Conservation (phyloP, 2,797 vertebrate genomes). For the Argentina silus region DNA sequence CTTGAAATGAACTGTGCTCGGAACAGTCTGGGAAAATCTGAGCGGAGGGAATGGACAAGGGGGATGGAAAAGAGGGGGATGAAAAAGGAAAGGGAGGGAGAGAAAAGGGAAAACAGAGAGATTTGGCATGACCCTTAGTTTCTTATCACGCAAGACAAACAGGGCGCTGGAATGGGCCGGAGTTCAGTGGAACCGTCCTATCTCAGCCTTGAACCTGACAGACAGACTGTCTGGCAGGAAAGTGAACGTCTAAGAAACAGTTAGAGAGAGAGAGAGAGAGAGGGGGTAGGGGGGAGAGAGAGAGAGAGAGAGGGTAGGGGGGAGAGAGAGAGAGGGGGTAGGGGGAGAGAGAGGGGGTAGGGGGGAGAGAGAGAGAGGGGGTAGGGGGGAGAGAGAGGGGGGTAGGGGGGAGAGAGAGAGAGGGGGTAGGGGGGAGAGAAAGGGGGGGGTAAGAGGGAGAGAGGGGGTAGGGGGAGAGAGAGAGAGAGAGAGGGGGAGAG, state of each 20-base stretch:
- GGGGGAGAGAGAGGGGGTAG: no score
- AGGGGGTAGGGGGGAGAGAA: no score
- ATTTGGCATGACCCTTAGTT: slow-evolving; percentile 25
- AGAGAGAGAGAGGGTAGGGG: no score
- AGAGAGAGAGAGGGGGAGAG: no score
- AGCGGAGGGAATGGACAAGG: background rate
- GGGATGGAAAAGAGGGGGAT: background rate
- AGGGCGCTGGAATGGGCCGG: slow-evolving; percentile 5
- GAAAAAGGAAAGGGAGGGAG: slow-evolving; percentile 16
- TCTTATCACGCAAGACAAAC: slow-evolving; percentile 32
- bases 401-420: no score
- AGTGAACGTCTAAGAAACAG: background rate
- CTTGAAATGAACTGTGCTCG: background rate
- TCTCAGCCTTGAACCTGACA: slow-evolving; percentile 40
- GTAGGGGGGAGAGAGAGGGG: no score
- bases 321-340: no score
- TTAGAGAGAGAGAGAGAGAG: slow-evolving; percentile 4
- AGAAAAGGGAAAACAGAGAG: background rate
- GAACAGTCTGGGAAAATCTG: background rate
- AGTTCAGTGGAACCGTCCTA: slow-evolving; percentile 43
- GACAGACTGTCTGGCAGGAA: slow-evolving; percentile 20
- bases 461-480: no score
- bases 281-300: background rate
- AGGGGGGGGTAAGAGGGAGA: no score
- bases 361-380: no score